Percentiles rank a stretch among this genome's conserved stretches.
Evolutionary conservation across 2,113 vertebrate genomes (phyloP).

Genomic region (Callipepla squamata): DNA sequence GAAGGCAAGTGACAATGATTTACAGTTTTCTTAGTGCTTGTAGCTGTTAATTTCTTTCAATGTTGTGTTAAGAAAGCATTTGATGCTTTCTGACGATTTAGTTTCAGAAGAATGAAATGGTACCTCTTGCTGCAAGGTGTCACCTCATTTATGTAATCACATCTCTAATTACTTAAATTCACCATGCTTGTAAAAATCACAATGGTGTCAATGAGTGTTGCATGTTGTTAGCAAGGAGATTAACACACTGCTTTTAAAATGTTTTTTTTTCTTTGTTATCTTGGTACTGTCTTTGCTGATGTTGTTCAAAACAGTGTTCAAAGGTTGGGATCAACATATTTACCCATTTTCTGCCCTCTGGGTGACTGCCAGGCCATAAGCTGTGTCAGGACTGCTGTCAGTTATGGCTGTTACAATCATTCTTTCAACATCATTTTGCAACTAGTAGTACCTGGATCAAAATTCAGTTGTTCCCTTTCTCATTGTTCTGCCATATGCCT

Average conservation of each 20-base stretch:
- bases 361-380: neutral
- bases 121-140: neutral
- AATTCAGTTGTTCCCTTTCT: neutral
- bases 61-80: neutral
- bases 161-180: neutral
- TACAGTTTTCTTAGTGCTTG: neutral
- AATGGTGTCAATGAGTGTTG: neutral
- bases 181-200: neutral
- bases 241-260: neutral
- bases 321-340: neutral
- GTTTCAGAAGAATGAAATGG: neutral
- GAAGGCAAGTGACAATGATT: neutral
- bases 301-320: neutral
- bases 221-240: neutral
- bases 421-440: neutral
- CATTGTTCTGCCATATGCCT: neutral
- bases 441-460: neutral
- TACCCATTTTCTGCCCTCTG: neutral
- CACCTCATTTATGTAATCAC: neutral
- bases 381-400: neutral
- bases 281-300: neutral
- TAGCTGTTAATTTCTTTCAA: neutral
- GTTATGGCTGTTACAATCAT: neutral
- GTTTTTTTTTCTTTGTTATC: neutral
- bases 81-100: neutral